Conservation (phyloP, 2,113 vertebrate genomes). For the Chamaea fasciata region DNA sequence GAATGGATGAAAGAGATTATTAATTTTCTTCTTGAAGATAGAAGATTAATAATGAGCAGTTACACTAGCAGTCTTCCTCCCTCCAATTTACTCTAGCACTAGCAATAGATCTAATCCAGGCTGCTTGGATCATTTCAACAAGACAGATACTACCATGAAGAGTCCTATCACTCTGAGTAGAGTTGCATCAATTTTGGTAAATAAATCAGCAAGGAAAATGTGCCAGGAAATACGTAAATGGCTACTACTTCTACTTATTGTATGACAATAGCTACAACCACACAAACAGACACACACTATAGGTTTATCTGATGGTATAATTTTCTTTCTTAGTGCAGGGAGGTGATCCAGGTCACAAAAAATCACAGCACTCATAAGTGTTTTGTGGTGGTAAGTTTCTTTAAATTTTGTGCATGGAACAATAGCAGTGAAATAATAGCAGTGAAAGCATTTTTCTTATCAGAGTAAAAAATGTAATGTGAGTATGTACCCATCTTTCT, state of each 20-base stretch:
- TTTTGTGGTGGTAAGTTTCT: background rate
- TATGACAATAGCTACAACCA: accelerated
- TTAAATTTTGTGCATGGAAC: background rate
- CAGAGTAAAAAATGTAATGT: background rate
- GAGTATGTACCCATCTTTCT: background rate
- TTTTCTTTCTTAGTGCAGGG: background rate
- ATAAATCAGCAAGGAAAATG: background rate
- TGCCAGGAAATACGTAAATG: background rate
- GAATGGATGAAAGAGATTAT: background rate
- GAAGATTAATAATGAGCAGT: background rate
- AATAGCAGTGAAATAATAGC: background rate
- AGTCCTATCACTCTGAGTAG: background rate
- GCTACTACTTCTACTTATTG: background rate
- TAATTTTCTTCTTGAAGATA: background rate
- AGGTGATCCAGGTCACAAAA: background rate
- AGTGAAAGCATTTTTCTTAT: background rate
- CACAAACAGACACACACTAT: accelerated
- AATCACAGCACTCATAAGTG: background rate
- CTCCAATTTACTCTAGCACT: background rate
- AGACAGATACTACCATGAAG: background rate
- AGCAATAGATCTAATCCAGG: background rate
- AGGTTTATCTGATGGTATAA: background rate
- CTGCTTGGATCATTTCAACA: background rate
- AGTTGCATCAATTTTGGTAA: background rate
- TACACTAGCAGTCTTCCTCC: background rate